Evolutionary conservation across 2,113 vertebrate species (phyloP).

Genomic region (Pterophyllum scalare): DNA sequence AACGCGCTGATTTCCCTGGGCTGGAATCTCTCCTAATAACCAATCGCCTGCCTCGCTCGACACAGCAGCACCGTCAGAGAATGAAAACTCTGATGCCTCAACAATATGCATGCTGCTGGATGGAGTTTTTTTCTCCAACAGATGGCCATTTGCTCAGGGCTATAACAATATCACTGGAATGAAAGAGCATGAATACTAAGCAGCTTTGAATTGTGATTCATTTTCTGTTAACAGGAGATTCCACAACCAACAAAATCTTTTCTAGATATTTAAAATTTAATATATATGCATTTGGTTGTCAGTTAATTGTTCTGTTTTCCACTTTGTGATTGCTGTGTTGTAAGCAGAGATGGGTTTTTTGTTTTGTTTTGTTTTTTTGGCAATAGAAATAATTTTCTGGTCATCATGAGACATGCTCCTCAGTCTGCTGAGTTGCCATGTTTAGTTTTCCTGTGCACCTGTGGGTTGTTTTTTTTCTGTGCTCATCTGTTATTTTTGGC

Average conservation of each 20-base stretch:
- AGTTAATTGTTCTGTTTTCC: neutral
- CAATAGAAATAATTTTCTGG: neutral
- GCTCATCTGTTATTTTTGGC: slow-evolving; percentile 7
- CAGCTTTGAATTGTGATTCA: slow-evolving; percentile 32
- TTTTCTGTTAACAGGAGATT: neutral
- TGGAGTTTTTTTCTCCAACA: slow-evolving; percentile 48
- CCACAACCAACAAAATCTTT: neutral
- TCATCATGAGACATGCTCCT: neutral
- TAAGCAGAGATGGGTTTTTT: too few relatives aligned
- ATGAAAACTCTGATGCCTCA: slow-evolving; percentile 43
- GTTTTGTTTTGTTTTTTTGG: too few relatives aligned
- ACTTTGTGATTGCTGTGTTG: too few relatives aligned
- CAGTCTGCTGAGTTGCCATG: slow-evolving; percentile 5
- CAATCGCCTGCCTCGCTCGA: slow-evolving; percentile 15
- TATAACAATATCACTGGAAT: slow-evolving; percentile 33
- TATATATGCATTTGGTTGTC: neutral
- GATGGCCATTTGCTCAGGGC: slow-evolving; percentile 65
- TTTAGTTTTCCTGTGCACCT: neutral
- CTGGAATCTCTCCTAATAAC: slow-evolving; percentile 36
- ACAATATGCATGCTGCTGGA: slow-evolving; percentile 40
- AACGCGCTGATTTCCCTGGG: slow-evolving; percentile 41
- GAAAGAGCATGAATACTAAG: slow-evolving; percentile 45
- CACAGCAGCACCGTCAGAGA: slow-evolving; percentile 40
- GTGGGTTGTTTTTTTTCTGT: neutral
- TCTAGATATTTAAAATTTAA: neutral